Percentiles rank a stretch among this genome's conserved stretches.
These are phyloP conservation scores for Caenorhabditis sp. DNA, from an alignment of 2,888 invertebrate species.

Conservation along the genomic window DNA sequence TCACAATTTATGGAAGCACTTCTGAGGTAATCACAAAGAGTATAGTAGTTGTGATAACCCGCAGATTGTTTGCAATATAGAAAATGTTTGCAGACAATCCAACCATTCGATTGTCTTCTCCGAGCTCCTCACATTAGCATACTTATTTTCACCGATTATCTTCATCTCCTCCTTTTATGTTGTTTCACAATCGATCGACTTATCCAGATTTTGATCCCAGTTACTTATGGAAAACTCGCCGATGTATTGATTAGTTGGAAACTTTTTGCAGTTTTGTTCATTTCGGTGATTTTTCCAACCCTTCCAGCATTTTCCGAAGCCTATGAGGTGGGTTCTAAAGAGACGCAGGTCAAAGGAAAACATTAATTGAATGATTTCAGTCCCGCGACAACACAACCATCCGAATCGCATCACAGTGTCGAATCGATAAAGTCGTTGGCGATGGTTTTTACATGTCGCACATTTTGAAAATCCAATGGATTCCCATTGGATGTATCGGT, in stretches of 20 bases:
- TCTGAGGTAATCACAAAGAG: too few species aligned
- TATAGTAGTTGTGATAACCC: too few species aligned
- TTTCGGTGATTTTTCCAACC: background rate
- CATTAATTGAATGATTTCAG: conserved; percentile 1
- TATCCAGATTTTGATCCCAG: conserved; percentile 41
- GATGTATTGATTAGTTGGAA: background rate
- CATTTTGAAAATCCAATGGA: conserved; percentile 42
- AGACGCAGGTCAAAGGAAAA: too few species aligned
- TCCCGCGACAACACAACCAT: conserved; percentile 35
- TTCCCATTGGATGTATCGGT: conserved; percentile 46
- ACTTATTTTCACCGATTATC: conserved; percentile 40
- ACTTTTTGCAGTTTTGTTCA: background rate
- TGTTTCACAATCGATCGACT: conserved; percentile 24
- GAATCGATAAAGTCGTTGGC: conserved; percentile 50
- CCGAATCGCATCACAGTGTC: conserved; percentile 38
- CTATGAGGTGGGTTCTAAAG: background rate
- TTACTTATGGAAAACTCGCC: conserved; percentile 33
- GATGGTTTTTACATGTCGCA: conserved; percentile 35
- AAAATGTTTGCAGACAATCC: too few species aligned
- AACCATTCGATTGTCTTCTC: conserved; percentile 37
- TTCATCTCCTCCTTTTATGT: conserved; percentile 25
- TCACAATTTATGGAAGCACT: conserved; percentile 43
- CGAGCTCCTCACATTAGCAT: conserved; percentile 32
- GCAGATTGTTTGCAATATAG: too few species aligned
- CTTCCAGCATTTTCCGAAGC: background rate